Evolutionary conservation across 2,888 invertebrate species (phyloP), one percentile per base, ranked within the genome.

Genomic region (Agrochola macilenta): DNA sequence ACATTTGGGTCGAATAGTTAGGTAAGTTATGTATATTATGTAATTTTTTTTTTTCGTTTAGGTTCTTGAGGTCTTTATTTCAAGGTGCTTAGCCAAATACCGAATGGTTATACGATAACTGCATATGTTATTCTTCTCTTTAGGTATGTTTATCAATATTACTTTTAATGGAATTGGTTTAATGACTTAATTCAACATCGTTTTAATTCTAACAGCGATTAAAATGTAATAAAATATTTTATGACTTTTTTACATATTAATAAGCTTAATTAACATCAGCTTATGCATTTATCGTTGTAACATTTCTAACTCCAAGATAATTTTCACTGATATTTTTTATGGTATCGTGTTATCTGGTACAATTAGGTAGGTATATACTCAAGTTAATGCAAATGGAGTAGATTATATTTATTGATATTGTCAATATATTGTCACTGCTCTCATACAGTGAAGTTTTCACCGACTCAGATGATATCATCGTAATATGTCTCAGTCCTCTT

Each of bases 141-240:
- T 69, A 54, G 14, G 52, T 63, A 78, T 68, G 46, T 65, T 76
- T 65, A 64, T 69, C 72, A 78, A 78, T 76, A 68, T 71, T 61
- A 74, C 23, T 71, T 79, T 74, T 61, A 83, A 76, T 66, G 66
- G 60, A 85, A 85, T 83, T 57, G 74, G 57, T 79, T 79, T 85
- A 81, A 81, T 77, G 76, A 70, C 77, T 84, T 76, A 86, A 86
- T 84, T 74, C 57, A 30, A 76, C 60, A 65, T 82, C 72, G 66
- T 61, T 84, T 85, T 75, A 75, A 65, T 76, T 80, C 54, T 65
- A 75, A 81, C 77, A 78, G 58, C 78, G 71, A 84, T 85, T 80
- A 84, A 80, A 82, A 69, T 66, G 76, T 66, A 68, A 69, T 84
- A 64, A 83, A 81, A 81, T 68, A 17, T 64, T 85, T 75, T 74